phyloP scores from a whole-genome alignment of 2,888 invertebrate species.

The Lasioglossum morio region DNA sequence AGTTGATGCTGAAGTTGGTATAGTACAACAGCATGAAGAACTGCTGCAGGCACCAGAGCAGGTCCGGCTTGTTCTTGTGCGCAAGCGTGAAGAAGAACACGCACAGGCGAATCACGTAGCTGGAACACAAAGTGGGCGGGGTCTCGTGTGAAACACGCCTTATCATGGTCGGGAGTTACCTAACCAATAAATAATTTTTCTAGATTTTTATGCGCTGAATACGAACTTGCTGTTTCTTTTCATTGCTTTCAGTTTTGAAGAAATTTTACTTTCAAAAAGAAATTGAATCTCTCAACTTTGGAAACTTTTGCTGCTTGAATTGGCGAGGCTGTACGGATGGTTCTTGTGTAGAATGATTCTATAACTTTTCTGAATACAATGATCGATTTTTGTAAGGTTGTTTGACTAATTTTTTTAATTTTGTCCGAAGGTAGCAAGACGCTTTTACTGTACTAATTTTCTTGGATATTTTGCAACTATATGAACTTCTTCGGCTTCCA shows the following conservation, averaged over 20 bases:
- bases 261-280: too few species aligned
- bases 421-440: too few species aligned
- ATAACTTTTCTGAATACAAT: background rate
- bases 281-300: too few species aligned
- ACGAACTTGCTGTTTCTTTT: background rate
- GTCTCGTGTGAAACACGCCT: background rate
- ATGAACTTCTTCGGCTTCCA: too few species aligned
- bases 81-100: conserved; percentile 85
- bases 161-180: background rate
- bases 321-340: background rate
- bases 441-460: too few species aligned
- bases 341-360: too few species aligned
- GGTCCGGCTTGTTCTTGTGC: conserved; percentile 82
- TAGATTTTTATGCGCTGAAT: background rate
- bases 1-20: conserved; percentile 89
- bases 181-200: background rate
- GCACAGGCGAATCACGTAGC: conserved; percentile 86
- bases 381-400: background rate
- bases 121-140: conserved; percentile 72
- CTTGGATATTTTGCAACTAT: too few species aligned
- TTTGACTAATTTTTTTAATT: too few species aligned
- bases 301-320: background rate
- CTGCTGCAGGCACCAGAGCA: conserved; percentile 86
- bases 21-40: conserved; percentile 88
- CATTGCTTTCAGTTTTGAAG: background rate